Evolutionary conservation across 2,797 vertebrate genomes (phyloP).

Genomic region (Sebastes trivittatus): DNA sequence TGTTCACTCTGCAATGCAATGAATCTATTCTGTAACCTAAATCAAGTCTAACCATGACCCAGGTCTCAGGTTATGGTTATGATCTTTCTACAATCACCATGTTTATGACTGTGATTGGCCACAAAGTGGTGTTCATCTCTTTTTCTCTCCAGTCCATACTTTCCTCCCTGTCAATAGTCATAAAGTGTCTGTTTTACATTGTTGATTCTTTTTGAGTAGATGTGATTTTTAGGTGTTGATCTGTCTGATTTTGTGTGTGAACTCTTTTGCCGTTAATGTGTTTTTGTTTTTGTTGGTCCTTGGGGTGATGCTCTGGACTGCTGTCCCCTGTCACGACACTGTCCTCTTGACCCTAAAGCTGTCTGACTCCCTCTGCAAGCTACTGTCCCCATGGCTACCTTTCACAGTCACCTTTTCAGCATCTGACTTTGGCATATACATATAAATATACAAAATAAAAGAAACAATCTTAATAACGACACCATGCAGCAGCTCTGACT

Average conservation of each 20-base stretch:
- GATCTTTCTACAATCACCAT: conserved; percentile 31
- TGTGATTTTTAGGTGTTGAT: conserved; percentile 33
- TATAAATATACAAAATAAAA: conserved; percentile 42
- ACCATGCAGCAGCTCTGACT: neutral
- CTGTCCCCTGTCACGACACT: conserved; percentile 75
- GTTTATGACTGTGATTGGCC: conserved; percentile 28
- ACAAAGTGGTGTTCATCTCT: conserved; percentile 20
- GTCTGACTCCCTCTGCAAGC: conserved; percentile 82
- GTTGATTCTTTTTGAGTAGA: conserved; percentile 29
- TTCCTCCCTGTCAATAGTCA: conserved; percentile 15
- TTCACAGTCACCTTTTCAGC: conserved; percentile 83
- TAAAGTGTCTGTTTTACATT: conserved; percentile 14
- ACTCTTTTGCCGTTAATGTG: conserved; percentile 57
- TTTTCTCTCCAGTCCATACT: conserved; percentile 33
- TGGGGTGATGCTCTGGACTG: conserved; percentile 82
- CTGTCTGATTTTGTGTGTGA: conserved; percentile 52
- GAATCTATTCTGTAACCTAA: conserved; percentile 17
- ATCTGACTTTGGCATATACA: conserved; percentile 83
- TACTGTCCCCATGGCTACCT: conserved; percentile 83
- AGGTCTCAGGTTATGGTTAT: conserved; percentile 33
- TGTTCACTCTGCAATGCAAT: conserved; percentile 42
- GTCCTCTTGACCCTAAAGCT: conserved; percentile 82
- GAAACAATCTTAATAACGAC: neutral
- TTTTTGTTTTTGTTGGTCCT: conserved; percentile 73
- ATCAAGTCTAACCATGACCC: conserved; percentile 44